phyloP scores from a whole-genome alignment of 2,888 invertebrate species.

The Ennomos erosarius region DNA sequence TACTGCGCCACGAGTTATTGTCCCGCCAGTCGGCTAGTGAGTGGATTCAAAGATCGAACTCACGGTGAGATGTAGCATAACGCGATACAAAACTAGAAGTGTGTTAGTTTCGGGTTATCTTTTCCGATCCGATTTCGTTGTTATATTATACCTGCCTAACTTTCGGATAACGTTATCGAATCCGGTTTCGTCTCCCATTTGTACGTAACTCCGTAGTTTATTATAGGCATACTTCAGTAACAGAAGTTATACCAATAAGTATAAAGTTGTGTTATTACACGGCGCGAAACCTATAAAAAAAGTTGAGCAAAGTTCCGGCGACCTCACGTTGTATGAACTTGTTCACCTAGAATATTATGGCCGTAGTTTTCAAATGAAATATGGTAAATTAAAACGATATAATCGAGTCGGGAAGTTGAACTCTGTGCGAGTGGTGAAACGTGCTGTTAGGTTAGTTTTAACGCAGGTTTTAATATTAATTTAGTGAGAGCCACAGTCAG shows the following conservation, averaged over 20 bases:
- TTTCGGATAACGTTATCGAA: conserved; percentile 2
- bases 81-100: not conserved
- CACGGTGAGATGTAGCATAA: not conserved
- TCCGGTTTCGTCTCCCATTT: not conserved
- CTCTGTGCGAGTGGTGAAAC: conserved; percentile 25
- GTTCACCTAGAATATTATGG: conserved; percentile 1
- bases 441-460: conserved; percentile 36
- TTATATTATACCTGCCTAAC: not conserved
- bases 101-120: conserved; percentile 4
- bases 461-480: conserved; percentile 38
- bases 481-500: conserved; percentile 16
- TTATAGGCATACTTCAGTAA: too few species aligned
- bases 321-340: not conserved
- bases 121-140: not conserved
- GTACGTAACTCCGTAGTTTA: not conserved
- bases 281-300: not conserved
- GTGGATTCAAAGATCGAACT: not conserved
- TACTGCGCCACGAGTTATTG: too few species aligned
- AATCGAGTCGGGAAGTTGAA: conserved; percentile 26
- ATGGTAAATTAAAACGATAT: conserved; percentile 31
- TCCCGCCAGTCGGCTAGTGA: not conserved
- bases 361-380: conserved; percentile 22
- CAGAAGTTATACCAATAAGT: not conserved
- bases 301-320: not conserved
- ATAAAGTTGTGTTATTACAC: not conserved